Evolutionary conservation across 2,888 invertebrate genomes (phyloP).

Genomic region (Aporophyla nigra): DNA sequence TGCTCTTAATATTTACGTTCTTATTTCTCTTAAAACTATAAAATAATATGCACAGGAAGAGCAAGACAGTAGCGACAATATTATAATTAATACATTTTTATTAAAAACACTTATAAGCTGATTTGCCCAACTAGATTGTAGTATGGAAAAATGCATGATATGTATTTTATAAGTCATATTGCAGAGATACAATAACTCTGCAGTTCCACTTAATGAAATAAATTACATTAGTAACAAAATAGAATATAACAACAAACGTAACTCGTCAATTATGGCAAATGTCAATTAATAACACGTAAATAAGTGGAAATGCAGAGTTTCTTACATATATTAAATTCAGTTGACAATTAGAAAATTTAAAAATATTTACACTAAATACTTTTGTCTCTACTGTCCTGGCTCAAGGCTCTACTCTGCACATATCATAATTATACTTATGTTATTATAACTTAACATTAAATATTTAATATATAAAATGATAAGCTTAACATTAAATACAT

Average conservation of each 20-base stretch:
- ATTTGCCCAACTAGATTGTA: constrained; percentile 38
- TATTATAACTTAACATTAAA: constrained; percentile 63
- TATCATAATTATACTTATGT: constrained; percentile 62
- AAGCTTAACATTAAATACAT: constrained; percentile 69
- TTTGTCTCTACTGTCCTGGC: constrained; percentile 82
- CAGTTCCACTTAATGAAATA: constrained; percentile 38
- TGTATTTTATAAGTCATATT: constrained; percentile 62
- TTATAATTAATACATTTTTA: constrained; percentile 41
- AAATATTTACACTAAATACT: constrained; percentile 46
- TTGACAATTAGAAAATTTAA: constrained; percentile 33
- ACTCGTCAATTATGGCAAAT: background rate
- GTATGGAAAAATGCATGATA: constrained; percentile 60
- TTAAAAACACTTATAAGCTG: constrained; percentile 41
- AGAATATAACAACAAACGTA: constrained; percentile 39
- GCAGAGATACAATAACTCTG: constrained; percentile 40
- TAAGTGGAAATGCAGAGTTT: constrained; percentile 52
- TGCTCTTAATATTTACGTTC: constrained; percentile 52
- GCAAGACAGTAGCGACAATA: constrained; percentile 81
- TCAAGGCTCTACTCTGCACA: constrained; percentile 80
- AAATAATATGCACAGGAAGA: constrained; percentile 77
- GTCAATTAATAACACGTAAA: constrained; percentile 22
- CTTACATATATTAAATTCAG: constrained; percentile 34
- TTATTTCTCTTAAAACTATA: constrained; percentile 43
- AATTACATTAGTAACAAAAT: constrained; percentile 16
- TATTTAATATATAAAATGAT: constrained; percentile 69